Conservation (phyloP, 2,113 vertebrate genomes). For the Pimephales promelas region DNA sequence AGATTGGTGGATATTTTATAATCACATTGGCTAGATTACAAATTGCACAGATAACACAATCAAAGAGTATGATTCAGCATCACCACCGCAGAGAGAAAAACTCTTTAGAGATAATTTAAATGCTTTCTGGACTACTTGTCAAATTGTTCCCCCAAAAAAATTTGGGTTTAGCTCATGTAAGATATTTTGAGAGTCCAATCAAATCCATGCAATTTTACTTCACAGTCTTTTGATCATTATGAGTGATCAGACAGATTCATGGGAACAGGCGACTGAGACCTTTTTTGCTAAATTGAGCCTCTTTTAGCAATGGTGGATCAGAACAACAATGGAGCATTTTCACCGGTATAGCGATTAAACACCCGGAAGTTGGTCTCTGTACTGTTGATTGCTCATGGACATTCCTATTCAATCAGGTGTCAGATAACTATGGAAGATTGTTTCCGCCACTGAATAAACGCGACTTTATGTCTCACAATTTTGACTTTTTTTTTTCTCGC, state of each 20-base stretch:
- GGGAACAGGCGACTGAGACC: constrained; percentile 62
- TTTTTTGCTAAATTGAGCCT: constrained; percentile 59
- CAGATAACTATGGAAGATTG: background rate
- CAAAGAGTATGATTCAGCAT: background rate
- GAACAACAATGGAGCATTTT: constrained; percentile 40
- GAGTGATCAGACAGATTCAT: constrained; percentile 62
- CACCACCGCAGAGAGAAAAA: background rate
- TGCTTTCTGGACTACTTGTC: background rate
- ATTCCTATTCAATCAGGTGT: background rate
- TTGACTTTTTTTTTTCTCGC: too few relatives aligned
- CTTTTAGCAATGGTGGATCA: constrained; percentile 59
- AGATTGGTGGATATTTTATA: background rate
- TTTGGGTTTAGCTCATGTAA: background rate
- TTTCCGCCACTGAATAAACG: too few relatives aligned
- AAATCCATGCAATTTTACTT: constrained; percentile 3
- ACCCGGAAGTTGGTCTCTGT: background rate
- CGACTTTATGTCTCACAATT: too few relatives aligned
- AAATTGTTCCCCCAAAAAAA: constrained; percentile 7
- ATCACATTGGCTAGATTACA: constrained; percentile 1
- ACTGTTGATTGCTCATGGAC: background rate
- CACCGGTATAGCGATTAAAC: background rate
- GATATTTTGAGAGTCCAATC: constrained; percentile 12
- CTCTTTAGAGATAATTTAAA: background rate
- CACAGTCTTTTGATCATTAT: constrained; percentile 56
- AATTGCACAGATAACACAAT: background rate